Base-by-base conservation (phyloP, 2,888 invertebrate species). In the Metacarcinus magister region DNA sequence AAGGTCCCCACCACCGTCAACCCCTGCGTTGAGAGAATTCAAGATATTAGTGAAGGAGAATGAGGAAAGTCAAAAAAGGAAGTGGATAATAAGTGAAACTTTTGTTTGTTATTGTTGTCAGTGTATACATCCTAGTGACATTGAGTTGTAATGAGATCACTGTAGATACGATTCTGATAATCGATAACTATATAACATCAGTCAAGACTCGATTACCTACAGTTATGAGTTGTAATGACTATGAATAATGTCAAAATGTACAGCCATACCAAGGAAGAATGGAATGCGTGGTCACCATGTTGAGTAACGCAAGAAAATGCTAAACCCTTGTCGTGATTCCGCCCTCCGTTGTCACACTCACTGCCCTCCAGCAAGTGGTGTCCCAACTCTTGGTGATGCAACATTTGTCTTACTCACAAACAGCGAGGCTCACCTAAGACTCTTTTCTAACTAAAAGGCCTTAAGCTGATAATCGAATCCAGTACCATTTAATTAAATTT, bases 1-100 rank as follows among this genome's bases (percentile, higher is more conserved):
- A 98, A 97, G 95, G 98, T 98, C 39, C 98, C 97, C 94, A 97
- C 94, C 19, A 97, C 96, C 48, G 97, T 97, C 97, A 97, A 96
- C 16, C 97, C 97, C 97, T 97, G 97, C 16, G 16, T 39, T 16
- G 23, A 39, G 87, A 87, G 23, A 87, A 39, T 8, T 13, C 13
- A 32, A 39, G 10, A 3, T 82, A 32, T 82, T 82, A 82, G 32
- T 82, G 5, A 28, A 28, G 87, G 32, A 28, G 82, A 32, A 7
- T 87, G 39, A 87, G 87, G 39, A 87, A 39, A 16, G 39, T 87
- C 60, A 60, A 60, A 60, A 60, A 60, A 60, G 16, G 19, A 23
- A 60, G 19, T 60, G 19, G 60, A 16, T 16, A 19, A 19, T 60
- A 19, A 60, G 19, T 2, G 60, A 60, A 60, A 2, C 60, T 60